Evolutionary conservation across 1,140 invertebrate species (phyloP), one percentile per base, ranked within the genome.

Genomic region (Chelonus insularis): DNA sequence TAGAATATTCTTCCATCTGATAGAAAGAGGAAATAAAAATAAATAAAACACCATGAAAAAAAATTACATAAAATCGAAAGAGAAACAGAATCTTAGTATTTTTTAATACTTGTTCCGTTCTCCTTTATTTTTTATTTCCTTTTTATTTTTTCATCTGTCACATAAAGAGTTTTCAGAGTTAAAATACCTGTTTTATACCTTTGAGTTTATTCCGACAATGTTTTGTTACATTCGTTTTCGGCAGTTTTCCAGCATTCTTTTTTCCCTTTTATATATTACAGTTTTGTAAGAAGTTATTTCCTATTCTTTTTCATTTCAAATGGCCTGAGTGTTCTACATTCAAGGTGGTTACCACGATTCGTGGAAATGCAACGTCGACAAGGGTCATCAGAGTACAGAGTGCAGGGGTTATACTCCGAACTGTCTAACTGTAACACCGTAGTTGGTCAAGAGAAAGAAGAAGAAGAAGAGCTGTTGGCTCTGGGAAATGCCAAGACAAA

Each of bases 281-380:
- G 39, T 14, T 45, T 11, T 41, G 14, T 14, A 14, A 1, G 8
- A 20, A 39, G 23, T 59, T 25, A 32, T 51, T 57, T 8, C 29
- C 14, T 5, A 37, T 51, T 18, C 18, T 23, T 16, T 36, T 50
- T 14, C 34, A 37, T 39, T 36, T 21, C 14, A n/a, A 14, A 16
- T 34, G 7, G 25, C 25, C 25, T 21, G 41, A 20, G 6, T 14
- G 14, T 23, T 16, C 21, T 50, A 11, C 34, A 37, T 39, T 36
- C 12, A 14, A n/a, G 9, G 14, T 34, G 7, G 25, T 7, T 7
- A n/a, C 25, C 25, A 64, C 64, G 69, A 72, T 71, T 67, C 61
- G 67, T 62, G 59, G 58, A 66, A 73, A 64, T 64, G 60, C 65
- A 65, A 68, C 65, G 60, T 54, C 23, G 43, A 55, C 47, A 21